phyloP scores from a whole-genome alignment of 2,888 invertebrate genomes.

The Lasioglossum oenotherae region DNA sequence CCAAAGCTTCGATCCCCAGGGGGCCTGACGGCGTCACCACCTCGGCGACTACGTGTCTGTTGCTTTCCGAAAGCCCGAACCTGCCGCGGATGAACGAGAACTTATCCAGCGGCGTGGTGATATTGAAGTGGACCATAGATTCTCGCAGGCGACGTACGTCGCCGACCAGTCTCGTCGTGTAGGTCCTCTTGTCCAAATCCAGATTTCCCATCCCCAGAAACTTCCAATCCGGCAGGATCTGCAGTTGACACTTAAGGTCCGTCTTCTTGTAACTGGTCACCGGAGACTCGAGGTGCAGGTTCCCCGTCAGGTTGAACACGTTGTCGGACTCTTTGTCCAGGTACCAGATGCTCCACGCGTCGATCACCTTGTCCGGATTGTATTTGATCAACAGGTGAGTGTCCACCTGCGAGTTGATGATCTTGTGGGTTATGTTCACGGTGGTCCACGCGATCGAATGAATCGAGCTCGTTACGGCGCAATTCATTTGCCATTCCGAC shows the following conservation, averaged over 20 bases:
- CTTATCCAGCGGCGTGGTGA: slow-evolving; percentile 90
- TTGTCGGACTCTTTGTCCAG: slow-evolving; percentile 86
- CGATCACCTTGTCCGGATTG: slow-evolving; percentile 88
- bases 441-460: slow-evolving; percentile 87
- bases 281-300: slow-evolving; percentile 88
- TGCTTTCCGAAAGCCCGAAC: slow-evolving; percentile 90
- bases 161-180: slow-evolving; percentile 87
- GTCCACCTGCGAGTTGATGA: slow-evolving; percentile 84
- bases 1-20: slow-evolving; percentile 89
- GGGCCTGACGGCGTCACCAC: slow-evolving; percentile 89
- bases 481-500: slow-evolving; percentile 85
- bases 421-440: slow-evolving; percentile 86
- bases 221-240: slow-evolving; percentile 87
- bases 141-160: slow-evolving; percentile 90
- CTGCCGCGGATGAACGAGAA: slow-evolving; percentile 88
- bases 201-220: slow-evolving; percentile 89
- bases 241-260: slow-evolving; percentile 88
- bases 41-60: slow-evolving; percentile 90
- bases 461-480: slow-evolving; percentile 86
- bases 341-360: slow-evolving; percentile 90
- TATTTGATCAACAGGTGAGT: slow-evolving; percentile 86
- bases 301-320: slow-evolving; percentile 88
- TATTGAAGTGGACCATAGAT: slow-evolving; percentile 89
- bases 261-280: slow-evolving; percentile 88
- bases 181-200: slow-evolving; percentile 89